Evolutionary conservation across 1,140 invertebrate species (phyloP).

Genomic region (Lucilia cuprina): DNA sequence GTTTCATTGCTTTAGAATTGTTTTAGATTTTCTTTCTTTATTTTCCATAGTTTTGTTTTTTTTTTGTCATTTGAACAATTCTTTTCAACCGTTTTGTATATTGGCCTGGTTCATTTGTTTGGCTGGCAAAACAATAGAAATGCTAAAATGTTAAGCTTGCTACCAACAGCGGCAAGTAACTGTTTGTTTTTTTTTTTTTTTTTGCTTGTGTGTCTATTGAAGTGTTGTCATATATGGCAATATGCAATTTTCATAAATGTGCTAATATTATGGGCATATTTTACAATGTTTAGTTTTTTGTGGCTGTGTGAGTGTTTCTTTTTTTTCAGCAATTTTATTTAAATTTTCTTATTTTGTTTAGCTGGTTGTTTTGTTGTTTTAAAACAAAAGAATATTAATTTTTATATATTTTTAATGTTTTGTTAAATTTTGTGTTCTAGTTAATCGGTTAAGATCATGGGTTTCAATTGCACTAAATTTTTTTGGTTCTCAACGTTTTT

Average conservation of each 20-base stretch:
- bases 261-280: slow-evolving; percentile 32
- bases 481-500: background rate
- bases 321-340: slow-evolving; percentile 1
- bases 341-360: background rate
- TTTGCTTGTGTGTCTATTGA: background rate
- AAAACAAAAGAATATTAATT: background rate
- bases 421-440: background rate
- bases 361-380: background rate
- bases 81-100: background rate
- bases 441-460: background rate
- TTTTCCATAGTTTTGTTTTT: background rate
- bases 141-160: background rate
- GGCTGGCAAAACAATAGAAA: background rate
- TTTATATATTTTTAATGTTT: background rate
- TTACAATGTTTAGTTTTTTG: background rate
- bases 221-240: slow-evolving; percentile 31
- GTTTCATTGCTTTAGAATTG: slow-evolving; percentile 17
- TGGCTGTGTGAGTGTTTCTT: too few relatives aligned
- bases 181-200: background rate
- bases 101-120: background rate
- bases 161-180: slow-evolving; percentile 11
- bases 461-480: background rate
- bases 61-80: background rate
- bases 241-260: slow-evolving; percentile 35
- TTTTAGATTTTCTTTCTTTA: background rate